Conservation (phyloP, 2,888 invertebrate species). For the Pheosia gnoma region DNA sequence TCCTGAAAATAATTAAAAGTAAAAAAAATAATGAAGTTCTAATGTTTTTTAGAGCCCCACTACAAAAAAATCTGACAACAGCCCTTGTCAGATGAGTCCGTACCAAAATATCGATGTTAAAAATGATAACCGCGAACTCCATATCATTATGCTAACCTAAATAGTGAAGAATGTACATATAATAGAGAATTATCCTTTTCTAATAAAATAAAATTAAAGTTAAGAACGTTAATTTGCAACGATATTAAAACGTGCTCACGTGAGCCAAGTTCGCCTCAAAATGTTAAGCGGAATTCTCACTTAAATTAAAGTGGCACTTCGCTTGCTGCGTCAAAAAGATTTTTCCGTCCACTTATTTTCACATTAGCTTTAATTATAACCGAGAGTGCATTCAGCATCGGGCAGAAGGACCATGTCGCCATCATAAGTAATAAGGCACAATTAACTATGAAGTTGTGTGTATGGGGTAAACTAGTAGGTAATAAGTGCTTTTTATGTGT, state of each 20-base stretch:
- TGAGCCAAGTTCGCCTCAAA: slow-evolving; percentile 7
- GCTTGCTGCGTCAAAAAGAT: slow-evolving; percentile 14
- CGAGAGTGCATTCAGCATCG: slow-evolving; percentile 12
- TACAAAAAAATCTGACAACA: too few species aligned
- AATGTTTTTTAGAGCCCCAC: too few species aligned
- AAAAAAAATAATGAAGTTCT: too few species aligned
- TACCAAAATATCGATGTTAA: too few species aligned
- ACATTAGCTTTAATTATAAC: slow-evolving; percentile 27
- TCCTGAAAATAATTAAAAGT: too few species aligned
- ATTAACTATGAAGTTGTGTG: neutral
- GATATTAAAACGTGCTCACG: slow-evolving; percentile 7
- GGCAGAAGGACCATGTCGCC: neutral
- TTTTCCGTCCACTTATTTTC: slow-evolving; percentile 23
- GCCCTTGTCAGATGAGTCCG: too few species aligned
- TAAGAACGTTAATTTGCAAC: neutral
- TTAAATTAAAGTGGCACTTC: slow-evolving; percentile 14
- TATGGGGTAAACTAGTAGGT: neutral
- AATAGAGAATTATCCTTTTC: neutral
- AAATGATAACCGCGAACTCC: too few species aligned
- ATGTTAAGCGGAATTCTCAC: slow-evolving; percentile 10
- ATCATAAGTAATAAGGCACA: slow-evolving; percentile 4
- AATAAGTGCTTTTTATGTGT: neutral
- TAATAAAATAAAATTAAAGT: neutral
- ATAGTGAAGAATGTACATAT: too few species aligned
- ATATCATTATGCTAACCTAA: too few species aligned